phyloP scores from a whole-genome alignment of 2,888 invertebrate genomes.

The Lacanobia oleracea region DNA sequence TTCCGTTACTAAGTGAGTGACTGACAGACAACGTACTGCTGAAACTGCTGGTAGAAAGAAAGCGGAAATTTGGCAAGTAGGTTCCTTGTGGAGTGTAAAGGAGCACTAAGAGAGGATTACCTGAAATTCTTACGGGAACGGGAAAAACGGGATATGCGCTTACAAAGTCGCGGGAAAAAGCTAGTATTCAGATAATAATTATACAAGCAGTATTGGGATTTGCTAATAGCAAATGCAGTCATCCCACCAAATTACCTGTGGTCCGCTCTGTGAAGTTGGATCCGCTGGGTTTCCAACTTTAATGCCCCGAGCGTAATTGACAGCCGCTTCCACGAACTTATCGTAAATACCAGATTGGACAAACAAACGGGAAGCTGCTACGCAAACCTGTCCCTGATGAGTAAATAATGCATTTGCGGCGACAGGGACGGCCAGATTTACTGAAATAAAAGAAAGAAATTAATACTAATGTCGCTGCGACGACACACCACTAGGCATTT shows the following conservation, averaged over 20 bases:
- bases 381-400: constrained; percentile 69
- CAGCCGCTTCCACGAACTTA: constrained; percentile 93
- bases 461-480: neutral
- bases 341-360: constrained; percentile 92
- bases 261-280: constrained; percentile 92
- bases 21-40: too few species aligned
- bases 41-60: too few species aligned
- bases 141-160: too few species aligned
- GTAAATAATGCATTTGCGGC: constrained; percentile 67
- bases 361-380: constrained; percentile 70
- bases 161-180: too few species aligned
- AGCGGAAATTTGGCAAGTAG: too few species aligned
- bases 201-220: neutral
- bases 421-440: constrained; percentile 64
- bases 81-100: too few species aligned
- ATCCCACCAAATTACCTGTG: constrained; percentile 82
- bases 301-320: constrained; percentile 91
- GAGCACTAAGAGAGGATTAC: too few species aligned
- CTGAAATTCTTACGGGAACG: too few species aligned
- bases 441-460: constrained; percentile 35
- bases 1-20: too few species aligned
- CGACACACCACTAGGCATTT: too few species aligned
- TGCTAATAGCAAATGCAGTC: neutral
- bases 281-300: constrained; percentile 94
- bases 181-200: too few species aligned